Evolutionary conservation across 2,113 vertebrate genomes (phyloP), one percentile per base, ranked within the genome.

Genomic region (Regulus satrapa): DNA sequence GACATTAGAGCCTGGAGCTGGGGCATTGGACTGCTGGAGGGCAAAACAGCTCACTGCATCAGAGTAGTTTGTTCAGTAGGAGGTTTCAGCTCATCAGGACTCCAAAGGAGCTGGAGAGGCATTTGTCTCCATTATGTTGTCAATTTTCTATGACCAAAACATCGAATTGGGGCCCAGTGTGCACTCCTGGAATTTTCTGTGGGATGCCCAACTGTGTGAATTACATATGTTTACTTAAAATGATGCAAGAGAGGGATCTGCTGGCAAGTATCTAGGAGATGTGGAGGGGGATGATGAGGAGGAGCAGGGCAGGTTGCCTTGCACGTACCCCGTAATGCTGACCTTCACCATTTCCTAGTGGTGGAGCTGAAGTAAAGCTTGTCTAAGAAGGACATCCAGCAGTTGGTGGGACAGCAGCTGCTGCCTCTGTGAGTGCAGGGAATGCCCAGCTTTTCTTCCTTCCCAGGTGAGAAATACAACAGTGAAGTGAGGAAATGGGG

Each of bases 321-420:
- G 18, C 10, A 21, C 0, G 0, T n/a, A 10, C 8, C 43, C 14
- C 0, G 1, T 14, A 14, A 6, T 45, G 13, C 8, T 51, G 31
- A 79, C 34, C n/a, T 59, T 82, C 46, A 67, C 51, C 29, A 46
- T 36, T 38, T 80, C 45, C 12, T 64, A 14, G 32, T 21, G 14
- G 8, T 34, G 32, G n/a, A 25, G 9, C 31, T 88, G 62, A 90
- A 87, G 34, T 63, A 72, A 78, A 40, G 10, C 24, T 67, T 51
- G 29, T n/a, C 8, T 45, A n/a, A 66, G 49, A 11, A 26, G 29
- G 19, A 18, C 3, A 4, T 58, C 41, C 10, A 91, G 55, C 41
- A 83, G 45, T 32, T 76, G 58, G 12, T 41, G 28, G 46, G 24
- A 32, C 20, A 63, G 18, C 46, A 61, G n/a, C 55, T 61, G 45